Percentiles rank a stretch among this genome's conserved stretches.
Evolutionary conservation across 2,797 vertebrate genomes (phyloP).

Genomic region (Peromyscus nudipes): DNA sequence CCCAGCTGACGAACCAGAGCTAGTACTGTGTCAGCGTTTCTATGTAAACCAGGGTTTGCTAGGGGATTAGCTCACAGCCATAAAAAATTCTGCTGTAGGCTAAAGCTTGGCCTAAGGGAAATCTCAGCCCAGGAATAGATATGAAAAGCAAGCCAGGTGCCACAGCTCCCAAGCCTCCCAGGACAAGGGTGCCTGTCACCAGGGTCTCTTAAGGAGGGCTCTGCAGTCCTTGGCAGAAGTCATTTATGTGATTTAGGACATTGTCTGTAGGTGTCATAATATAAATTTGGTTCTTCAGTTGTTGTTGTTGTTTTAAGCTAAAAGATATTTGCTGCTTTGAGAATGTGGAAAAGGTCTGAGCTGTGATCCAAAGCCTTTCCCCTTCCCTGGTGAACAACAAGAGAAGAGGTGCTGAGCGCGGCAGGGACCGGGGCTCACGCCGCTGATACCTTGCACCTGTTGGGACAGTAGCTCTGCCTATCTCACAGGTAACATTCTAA

Average conservation of each 20-base stretch:
- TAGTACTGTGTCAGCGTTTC: constrained; percentile 89
- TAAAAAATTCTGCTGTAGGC: constrained; percentile 85
- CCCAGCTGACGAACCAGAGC: constrained; percentile 84
- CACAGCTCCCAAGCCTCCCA: constrained; percentile 68
- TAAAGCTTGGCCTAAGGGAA: constrained; percentile 88
- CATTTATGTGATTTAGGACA: constrained; percentile 75
- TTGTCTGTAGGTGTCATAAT: constrained; percentile 72
- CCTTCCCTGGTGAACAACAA: not conserved
- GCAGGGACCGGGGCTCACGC: not conserved
- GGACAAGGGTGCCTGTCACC: constrained; percentile 74
- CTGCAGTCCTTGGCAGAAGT: constrained; percentile 78
- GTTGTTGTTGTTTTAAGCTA: constrained; percentile 62
- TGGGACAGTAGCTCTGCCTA: not conserved
- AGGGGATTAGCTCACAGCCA: constrained; percentile 88
- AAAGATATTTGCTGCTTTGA: constrained; percentile 61
- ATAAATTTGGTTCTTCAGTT: constrained; percentile 57
- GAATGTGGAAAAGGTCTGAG: constrained; percentile 10
- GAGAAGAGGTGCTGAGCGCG: not conserved
- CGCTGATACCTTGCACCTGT: not conserved
- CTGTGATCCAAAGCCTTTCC: not conserved
- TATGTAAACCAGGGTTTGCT: constrained; percentile 89
- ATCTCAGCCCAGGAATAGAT: constrained; percentile 83
- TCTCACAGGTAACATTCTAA: not conserved
- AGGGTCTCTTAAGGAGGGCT: constrained; percentile 57
- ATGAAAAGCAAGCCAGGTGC: constrained; percentile 81